Evolutionary conservation across 2,113 vertebrate species (phyloP).

Genomic region (Microcebus lehilahytsara): DNA sequence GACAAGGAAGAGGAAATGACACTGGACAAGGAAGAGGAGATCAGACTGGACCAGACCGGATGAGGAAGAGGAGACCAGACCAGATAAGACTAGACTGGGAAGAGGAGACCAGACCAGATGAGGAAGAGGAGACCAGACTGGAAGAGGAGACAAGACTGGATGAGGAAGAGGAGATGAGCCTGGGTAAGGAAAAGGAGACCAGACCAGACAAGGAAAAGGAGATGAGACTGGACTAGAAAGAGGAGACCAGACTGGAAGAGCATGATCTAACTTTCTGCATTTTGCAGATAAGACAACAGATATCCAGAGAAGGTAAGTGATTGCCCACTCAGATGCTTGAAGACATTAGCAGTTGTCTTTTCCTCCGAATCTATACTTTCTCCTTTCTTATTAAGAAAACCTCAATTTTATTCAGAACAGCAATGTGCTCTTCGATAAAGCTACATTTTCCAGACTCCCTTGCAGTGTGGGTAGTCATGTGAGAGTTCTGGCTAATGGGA

Average conservation of each 20-base stretch:
- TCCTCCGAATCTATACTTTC: background rate
- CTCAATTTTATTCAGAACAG: constrained; percentile 3
- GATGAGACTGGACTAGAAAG: rapidly evolving
- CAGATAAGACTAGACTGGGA: too few species aligned
- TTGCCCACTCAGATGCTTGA: background rate
- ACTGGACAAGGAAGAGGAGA: too few species aligned
- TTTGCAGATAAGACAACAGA: background rate
- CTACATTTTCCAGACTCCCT: background rate
- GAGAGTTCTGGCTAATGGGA: background rate
- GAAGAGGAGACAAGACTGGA: too few species aligned
- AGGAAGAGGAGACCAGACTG: too few species aligned
- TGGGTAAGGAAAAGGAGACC: too few species aligned
- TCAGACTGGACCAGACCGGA: too few species aligned
- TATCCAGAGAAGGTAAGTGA: background rate
- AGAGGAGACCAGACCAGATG: too few species aligned
- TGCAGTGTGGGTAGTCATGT: background rate
- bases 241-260: too few species aligned
- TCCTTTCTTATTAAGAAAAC: constrained; percentile 1
- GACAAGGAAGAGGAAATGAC: too few species aligned
- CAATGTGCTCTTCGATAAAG: background rate
- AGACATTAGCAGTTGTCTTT: background rate
- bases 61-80: too few species aligned
- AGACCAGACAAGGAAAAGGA: too few species aligned
- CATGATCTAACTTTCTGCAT: background rate
- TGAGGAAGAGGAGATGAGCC: too few species aligned